A percentile compares a stretch with the other conserved stretches of the same genome.
Evolutionary conservation across 2,888 invertebrate genomes (phyloP).

Genomic region (Drosophila ochracea): DNA sequence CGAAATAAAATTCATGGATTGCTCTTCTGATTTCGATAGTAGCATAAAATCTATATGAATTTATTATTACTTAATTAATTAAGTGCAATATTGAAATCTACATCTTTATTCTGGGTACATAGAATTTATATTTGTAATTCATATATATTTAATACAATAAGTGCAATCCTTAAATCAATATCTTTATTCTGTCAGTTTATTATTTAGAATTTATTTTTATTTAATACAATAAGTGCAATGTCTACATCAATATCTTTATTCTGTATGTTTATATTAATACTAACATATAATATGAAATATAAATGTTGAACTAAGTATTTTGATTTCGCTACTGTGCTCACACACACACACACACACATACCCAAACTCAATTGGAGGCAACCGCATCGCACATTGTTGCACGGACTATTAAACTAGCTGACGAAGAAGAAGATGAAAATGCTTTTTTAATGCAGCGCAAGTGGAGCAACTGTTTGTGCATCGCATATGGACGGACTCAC

Average conservation of each 20-base stretch:
- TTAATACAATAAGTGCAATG: not conserved
- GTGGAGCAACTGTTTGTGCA: slow-evolving; percentile 64
- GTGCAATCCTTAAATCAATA: not conserved
- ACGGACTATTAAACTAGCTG: slow-evolving; percentile 67
- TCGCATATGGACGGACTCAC: slow-evolving; percentile 24
- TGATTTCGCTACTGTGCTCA: slow-evolving; percentile 36
- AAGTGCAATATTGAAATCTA: not conserved
- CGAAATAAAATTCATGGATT: not conserved
- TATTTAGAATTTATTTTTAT: not conserved
- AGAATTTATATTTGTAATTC: not conserved
- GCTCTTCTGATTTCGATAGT: not conserved
- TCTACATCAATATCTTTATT: not conserved
- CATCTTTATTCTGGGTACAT: not conserved
- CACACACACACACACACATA: not conserved
- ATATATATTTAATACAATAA: not conserved
- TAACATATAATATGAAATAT: not conserved
- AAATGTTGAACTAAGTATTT: not conserved
- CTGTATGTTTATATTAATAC: not conserved
- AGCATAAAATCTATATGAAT: not conserved
- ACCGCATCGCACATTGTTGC: slow-evolving; percentile 63
- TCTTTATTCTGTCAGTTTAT: not conserved
- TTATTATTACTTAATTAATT: not conserved
- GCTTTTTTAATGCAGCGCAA: slow-evolving; percentile 76
- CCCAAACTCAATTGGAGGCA: not conserved
- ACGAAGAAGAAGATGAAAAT: slow-evolving; percentile 57